Conservation (phyloP, 2,797 vertebrate species). For the Pseudochirops corinnae region DNA sequence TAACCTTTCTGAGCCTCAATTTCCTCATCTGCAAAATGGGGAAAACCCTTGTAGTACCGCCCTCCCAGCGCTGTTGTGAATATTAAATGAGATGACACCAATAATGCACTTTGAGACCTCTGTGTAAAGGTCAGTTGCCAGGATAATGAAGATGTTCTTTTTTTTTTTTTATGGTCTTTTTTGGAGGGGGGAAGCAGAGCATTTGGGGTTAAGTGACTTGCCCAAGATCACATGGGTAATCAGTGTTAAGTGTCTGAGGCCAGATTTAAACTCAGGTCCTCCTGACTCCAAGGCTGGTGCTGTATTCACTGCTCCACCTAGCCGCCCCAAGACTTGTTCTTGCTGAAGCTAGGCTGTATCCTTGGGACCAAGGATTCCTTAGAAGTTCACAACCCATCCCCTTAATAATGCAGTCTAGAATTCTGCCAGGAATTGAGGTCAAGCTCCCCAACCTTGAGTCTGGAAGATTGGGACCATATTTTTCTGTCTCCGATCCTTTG, state of each 20-base stretch:
- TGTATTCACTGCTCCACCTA: too few species aligned
- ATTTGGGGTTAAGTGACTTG: too few species aligned
- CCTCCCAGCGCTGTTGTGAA: background rate
- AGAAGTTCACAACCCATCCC: background rate
- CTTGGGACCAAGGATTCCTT: background rate
- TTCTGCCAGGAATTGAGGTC: background rate
- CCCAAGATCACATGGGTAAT: too few species aligned
- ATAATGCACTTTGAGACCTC: background rate
- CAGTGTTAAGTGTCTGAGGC: too few species aligned
- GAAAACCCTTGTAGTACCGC: background rate
- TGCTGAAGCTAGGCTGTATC: background rate
- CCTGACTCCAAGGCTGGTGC: too few species aligned
- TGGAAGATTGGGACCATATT: slow-evolving; percentile 4
- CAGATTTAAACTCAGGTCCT: too few species aligned
- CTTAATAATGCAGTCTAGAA: background rate
- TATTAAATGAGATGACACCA: background rate
- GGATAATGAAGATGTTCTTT: background rate
- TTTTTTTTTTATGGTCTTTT: too few species aligned
- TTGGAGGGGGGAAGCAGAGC: too few species aligned
- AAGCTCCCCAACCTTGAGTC: background rate
- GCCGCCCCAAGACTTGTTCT: background rate
- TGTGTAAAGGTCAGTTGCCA: background rate
- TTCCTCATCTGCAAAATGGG: background rate
- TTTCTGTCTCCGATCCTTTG: background rate
- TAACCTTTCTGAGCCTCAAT: background rate